Base-by-base conservation (phyloP, 2,797 vertebrate species). In the Gorsachius magnificus region DNA sequence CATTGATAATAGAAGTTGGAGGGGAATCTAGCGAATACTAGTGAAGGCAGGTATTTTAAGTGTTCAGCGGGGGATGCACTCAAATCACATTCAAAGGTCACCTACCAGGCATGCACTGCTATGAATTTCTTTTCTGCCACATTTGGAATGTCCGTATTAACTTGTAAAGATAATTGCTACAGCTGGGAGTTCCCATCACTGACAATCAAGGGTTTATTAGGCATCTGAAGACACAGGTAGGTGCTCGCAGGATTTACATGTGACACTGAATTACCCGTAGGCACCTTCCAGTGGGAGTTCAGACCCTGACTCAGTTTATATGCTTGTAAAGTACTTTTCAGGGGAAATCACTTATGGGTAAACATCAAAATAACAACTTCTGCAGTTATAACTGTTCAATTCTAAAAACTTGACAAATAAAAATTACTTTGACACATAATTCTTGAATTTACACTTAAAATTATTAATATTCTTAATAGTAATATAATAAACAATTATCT, bases 111-210 rank as follows among this genome's bases (percentile, higher is more conserved):
- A 60, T 9, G 31, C 38, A 14, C 38, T 50, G 72, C 80, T 63
- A n/a, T 12, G 63, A 70, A 79, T 82, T 72, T 54, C 83, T 89
- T 74, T 31, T 83, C 91, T 93, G 96, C 29, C 90, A 74, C 68
- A 6, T 70, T 38, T 83, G 78, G 41, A 90, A 77, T 48, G 81
- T 31, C 81, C 83, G 26, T 20, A 95, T 94, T 84, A 83, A 94
- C 93, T 74, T 77, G 80, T 80, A 80, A 96, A 89, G 88, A 56
- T 91, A 96, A 93, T 94, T 96, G 91, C 85, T 93, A 50, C 87
- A 86, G 80, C 70, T 90, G 94, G 85, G 91, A 95, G 85, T 70
- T 90, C 70, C 87, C 54, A 0, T 80, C 93, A 94, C 82, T 63
- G 83, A 54, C 96, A 93, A 36, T 80, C 81, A 83, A 53, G 70